Evolutionary conservation across 2,888 invertebrate species (phyloP), one percentile per base, ranked within the genome.

Genomic region (Resseliella maxima): DNA sequence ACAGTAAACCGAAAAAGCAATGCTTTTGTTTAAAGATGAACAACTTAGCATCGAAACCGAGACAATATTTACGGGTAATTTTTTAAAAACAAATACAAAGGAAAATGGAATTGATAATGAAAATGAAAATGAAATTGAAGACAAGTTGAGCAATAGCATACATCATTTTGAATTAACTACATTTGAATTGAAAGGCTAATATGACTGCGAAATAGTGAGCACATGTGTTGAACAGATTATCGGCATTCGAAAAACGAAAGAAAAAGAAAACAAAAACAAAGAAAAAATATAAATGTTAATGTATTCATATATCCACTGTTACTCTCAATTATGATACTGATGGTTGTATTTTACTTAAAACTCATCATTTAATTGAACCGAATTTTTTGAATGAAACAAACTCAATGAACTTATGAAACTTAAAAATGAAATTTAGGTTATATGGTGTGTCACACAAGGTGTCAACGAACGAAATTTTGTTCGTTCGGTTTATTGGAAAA

Each of bases 151-250:
- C 31, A 27, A 31, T 12, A 31, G 15, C 72, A 31, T 2, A n/a
- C 72, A 27, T 72, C 31, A 27, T 15, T 72, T 15, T 27, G 31
- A 72, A 72, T n/a, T n/a, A n/a, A 15, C 10, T 50, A 18, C 2
- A 2, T 50, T 8, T 6, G 50, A n/a, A n/a, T n/a, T n/a, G n/a
- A n/a, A n/a, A n/a, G n/a, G n/a, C n/a, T n/a, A n/a, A n/a, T n/a
- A n/a, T 18, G 8, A 50, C 31, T 72, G 72, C 12, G 10, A 31
- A 72, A 31, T 72, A 31, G 31, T 1, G 72, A 72, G 72, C 59
- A 72, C 72, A 72, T 72, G 72, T 72, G 72, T 72, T 72, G 72
- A 72, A 72, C 72, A 72, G 72, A 72, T 72, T 72, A 72, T 72
- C 72, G 72, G 46, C 8, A 50, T 72, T 72, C 15, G 0, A 3